A percentile compares a stretch with the other conserved stretches of the same genome.
These are phyloP conservation scores for Brachionus asplanchnoidis DNA, from an alignment of 1,140 invertebrate species.

Conservation along the genomic window DNA sequence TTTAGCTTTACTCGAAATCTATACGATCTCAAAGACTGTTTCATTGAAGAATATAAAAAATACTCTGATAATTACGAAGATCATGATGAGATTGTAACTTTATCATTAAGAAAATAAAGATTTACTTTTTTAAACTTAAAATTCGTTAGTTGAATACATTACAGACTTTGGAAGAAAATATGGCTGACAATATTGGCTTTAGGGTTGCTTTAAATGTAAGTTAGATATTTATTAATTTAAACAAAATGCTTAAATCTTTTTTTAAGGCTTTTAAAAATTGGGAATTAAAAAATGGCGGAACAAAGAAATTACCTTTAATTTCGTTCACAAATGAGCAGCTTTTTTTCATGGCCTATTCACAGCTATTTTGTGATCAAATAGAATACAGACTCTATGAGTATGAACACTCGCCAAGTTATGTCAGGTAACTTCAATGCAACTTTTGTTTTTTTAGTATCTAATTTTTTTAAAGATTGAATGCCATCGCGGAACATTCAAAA, in stretches of 20 bases:
- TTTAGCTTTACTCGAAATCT: background rate
- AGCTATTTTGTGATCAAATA: background rate
- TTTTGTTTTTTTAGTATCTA: background rate
- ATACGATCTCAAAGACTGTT: background rate
- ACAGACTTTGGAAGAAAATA: constrained; percentile 10
- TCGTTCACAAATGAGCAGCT: background rate
- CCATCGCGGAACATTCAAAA: background rate
- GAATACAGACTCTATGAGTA: background rate
- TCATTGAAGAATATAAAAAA: background rate
- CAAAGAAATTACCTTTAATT: background rate
- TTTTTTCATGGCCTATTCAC: constrained; percentile 7
- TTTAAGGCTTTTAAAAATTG: background rate
- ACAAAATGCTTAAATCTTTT: background rate
- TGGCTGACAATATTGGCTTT: constrained; percentile 15
- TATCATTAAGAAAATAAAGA: background rate
- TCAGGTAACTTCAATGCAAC: background rate
- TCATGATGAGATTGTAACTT: background rate
- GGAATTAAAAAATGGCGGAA: background rate
- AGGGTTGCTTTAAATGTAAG: background rate
- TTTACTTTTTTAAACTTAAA: background rate
- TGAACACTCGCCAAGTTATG: constrained; percentile 1
- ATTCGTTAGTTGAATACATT: background rate
- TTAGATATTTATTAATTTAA: background rate
- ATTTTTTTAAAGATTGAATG: background rate
- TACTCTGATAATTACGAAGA: background rate